A percentile compares a stretch with the other conserved stretches of the same genome.
Conservation (phyloP, 2,797 vertebrate genomes). For the Sebastolobus altivelis region DNA sequence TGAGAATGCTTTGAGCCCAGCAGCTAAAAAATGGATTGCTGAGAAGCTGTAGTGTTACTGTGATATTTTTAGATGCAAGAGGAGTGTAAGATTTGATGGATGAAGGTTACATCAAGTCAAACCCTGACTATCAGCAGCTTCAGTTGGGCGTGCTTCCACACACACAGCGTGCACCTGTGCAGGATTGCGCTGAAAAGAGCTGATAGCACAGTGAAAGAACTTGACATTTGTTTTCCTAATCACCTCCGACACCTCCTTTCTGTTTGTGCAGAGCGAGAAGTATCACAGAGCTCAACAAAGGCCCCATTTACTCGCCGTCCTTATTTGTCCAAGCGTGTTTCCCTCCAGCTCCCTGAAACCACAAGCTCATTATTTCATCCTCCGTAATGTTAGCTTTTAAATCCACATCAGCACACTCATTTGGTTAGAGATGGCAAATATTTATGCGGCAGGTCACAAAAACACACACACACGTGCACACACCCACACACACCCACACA, state of each 20-base stretch:
- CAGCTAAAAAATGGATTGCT: background rate
- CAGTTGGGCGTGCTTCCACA: slow-evolving; percentile 36
- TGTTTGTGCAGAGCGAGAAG: slow-evolving; percentile 74
- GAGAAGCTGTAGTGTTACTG: background rate
- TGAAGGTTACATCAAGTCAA: slow-evolving; percentile 31
- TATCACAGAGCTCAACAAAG: slow-evolving; percentile 76
- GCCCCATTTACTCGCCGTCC: slow-evolving; percentile 67
- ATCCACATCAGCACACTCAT: slow-evolving; percentile 76
- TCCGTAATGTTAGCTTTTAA: slow-evolving; percentile 71
- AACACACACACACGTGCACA: background rate
- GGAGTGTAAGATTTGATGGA: background rate
- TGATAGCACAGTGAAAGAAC: slow-evolving; percentile 77
- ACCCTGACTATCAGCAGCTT: slow-evolving; percentile 22
- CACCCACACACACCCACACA: background rate
- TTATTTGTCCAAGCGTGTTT: slow-evolving; percentile 75
- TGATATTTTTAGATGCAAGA: slow-evolving; percentile 10
- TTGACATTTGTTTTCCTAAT: slow-evolving; percentile 83
- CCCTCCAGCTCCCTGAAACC: slow-evolving; percentile 73
- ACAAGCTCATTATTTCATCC: slow-evolving; percentile 79
- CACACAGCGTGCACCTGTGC: slow-evolving; percentile 66
- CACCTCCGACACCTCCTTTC: slow-evolving; percentile 69
- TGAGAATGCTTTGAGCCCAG: background rate
- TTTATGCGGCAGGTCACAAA: slow-evolving; percentile 58
- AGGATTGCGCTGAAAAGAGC: slow-evolving; percentile 55
- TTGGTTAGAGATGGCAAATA: slow-evolving; percentile 76